phyloP scores from a whole-genome alignment of 92 coral and sea anemone species.

The Porites lobata region DNA sequence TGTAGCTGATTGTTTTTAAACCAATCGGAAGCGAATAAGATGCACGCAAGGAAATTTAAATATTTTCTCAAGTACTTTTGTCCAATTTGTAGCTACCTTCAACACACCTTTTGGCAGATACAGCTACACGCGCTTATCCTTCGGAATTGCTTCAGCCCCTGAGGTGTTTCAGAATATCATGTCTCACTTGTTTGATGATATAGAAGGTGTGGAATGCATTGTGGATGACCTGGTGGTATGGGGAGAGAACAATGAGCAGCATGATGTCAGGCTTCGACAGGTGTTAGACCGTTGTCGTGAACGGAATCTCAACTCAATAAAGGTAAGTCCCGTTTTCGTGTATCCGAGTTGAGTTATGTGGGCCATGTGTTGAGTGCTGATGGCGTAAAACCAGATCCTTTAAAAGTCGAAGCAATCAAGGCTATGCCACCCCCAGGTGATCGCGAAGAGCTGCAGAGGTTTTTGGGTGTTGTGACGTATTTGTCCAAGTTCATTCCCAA shows the following conservation, averaged over 20 bases:
- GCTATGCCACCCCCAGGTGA: slow-evolving; percentile 23
- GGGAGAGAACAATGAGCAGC: slow-evolving; percentile 36
- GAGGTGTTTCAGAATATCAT: slow-evolving; percentile 54
- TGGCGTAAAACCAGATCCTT: not conserved
- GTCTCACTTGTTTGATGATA: slow-evolving; percentile 39
- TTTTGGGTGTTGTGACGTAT: slow-evolving; percentile 1
- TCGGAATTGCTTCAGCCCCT: slow-evolving; percentile 59
- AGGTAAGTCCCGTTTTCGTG: slow-evolving; percentile 54
- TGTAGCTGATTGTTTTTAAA: no score
- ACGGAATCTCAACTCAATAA: slow-evolving; percentile 50
- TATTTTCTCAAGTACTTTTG: no score
- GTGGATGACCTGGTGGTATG: slow-evolving; percentile 26
- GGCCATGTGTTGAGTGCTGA: not conserved
- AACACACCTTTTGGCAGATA: slow-evolving; percentile 51
- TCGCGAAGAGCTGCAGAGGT: slow-evolving; percentile 1
- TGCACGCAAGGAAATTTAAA: no score
- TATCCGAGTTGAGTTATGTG: not conserved
- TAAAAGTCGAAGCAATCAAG: not conserved
- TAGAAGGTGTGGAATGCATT: slow-evolving; percentile 37
- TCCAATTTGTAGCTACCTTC: slow-evolving; percentile 20
- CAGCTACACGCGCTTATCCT: slow-evolving; percentile 46
- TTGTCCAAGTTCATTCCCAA: slow-evolving; percentile 22
- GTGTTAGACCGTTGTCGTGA: slow-evolving; percentile 61
- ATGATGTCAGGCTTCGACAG: slow-evolving; percentile 36
- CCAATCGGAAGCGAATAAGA: no score